A percentile compares a stretch with the other conserved stretches of the same genome.
Evolutionary conservation across 2,888 invertebrate genomes (phyloP).

Genomic region (Meteorus colon): DNA sequence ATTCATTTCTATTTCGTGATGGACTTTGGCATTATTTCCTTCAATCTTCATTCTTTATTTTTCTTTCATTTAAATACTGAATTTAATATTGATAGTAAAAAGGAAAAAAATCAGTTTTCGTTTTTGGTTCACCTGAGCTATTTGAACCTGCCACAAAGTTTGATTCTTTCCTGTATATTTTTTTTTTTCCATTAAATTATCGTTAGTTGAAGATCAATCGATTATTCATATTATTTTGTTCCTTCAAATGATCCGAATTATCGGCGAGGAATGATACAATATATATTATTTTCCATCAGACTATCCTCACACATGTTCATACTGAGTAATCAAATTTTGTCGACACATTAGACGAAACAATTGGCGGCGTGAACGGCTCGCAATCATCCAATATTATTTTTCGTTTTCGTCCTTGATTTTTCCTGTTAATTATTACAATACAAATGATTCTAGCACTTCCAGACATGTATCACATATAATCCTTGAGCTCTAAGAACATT

Average conservation of each 20-base stretch:
- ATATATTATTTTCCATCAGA: neutral
- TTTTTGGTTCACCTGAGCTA: neutral
- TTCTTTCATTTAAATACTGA: neutral
- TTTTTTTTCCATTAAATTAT: neutral
- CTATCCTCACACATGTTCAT: neutral
- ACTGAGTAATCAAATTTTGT: neutral
- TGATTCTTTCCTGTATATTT: slow-evolving; percentile 19
- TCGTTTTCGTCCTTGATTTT: neutral
- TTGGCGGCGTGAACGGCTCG: slow-evolving; percentile 42
- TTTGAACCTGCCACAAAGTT: slow-evolving; percentile 7
- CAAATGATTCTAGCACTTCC: neutral
- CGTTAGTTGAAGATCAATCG: neutral
- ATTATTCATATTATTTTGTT: neutral
- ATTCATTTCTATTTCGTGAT: neutral
- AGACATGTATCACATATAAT: slow-evolving; percentile 45
- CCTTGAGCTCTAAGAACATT: slow-evolving; percentile 42
- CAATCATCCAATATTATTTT: slow-evolving; percentile 28
- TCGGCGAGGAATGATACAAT: neutral
- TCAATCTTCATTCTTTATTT: neutral
- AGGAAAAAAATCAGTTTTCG: neutral
- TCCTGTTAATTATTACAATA: neutral
- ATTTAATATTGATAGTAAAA: neutral
- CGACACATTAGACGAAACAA: slow-evolving; percentile 9
- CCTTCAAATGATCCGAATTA: neutral
- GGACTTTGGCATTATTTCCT: neutral